Base-by-base conservation (phyloP, 2,113 vertebrate genomes). In the Todiramphus chloris region DNA sequence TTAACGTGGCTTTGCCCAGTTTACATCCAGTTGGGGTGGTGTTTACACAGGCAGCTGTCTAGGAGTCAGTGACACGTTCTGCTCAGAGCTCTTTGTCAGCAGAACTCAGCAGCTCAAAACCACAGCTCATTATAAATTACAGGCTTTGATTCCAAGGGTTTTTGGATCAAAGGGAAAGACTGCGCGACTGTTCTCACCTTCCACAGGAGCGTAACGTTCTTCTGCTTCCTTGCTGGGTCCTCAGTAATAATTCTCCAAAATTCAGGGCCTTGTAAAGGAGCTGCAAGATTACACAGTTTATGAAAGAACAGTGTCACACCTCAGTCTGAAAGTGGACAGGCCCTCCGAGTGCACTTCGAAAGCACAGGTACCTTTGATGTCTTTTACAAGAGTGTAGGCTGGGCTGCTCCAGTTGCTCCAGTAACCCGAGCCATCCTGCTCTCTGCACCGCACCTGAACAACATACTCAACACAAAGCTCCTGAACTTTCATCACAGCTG, bases 341-440 rank as follows among this genome's bases (percentile, higher is more conserved):
- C 9, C 77, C n/a, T 18, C 27, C 18, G 67, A 63, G 27, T 2
- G 5, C 4, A 5, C 20, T 44, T 60, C 17, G 33, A 33, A 48
- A 78, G 33, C 67, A 43, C 66, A 28, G 37, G 31, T 41, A 99
- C 99, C 99, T 98, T 96, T 98, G 94, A 98, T 96, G 83, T 98
- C 99, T 35, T 70, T 96, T 4, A 99, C 93, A 1, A 80, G 93
- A 0, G 98, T 98, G 44, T 96, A 93, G 44, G 96, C 97, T 9
- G 98, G 51, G 10, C 67, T 51, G 67, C 98, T 99, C 99, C 99
- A 99, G 35, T 98, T 96, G 13, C 99, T 99, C 99, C 99, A 99
- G 89, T 98, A 98, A 6, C 98, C 98, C 1, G 94, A 60, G 1
- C 98, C 98, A 0, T 96, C 96, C 43, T 62, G n/a, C 15, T 97